phyloP scores from a whole-genome alignment of 2,888 invertebrate genomes.

The Ernsta delagoae region DNA sequence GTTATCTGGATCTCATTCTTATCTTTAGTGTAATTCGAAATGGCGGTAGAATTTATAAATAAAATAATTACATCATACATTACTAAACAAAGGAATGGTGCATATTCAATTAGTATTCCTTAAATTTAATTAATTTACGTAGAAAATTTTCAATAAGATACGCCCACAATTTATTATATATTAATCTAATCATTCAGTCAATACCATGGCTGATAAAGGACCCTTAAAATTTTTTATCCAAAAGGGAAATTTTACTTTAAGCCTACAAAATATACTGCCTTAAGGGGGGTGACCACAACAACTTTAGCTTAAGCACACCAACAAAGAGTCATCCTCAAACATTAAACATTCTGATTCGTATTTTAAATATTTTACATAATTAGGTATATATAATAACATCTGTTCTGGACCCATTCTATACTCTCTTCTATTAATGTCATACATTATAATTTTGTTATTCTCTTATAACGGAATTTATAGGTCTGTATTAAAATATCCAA shows the following conservation, averaged over 20 bases:
- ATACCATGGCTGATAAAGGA: constrained; percentile 24
- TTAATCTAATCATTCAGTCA: constrained; percentile 22
- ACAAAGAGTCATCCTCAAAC: constrained; percentile 22
- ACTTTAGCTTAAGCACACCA: constrained; percentile 25
- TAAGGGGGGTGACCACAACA: constrained; percentile 24
- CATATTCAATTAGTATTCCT: constrained; percentile 23
- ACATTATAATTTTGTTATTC: not conserved
- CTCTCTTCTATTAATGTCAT: constrained; percentile 1
- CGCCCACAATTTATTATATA: not conserved
- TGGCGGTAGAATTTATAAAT: not conserved
- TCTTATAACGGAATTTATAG: not conserved
- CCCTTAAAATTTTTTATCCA: constrained; percentile 21
- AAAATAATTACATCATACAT: constrained; percentile 1
- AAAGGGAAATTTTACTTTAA: constrained; percentile 25
- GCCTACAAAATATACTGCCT: constrained; percentile 21
- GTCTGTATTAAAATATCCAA: not conserved
- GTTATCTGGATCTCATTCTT: not conserved
- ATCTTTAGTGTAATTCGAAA: not conserved
- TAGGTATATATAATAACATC: constrained; percentile 13
- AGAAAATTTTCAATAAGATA: constrained; percentile 25
- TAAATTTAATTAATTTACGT: constrained; percentile 30
- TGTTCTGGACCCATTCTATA: constrained; percentile 34
- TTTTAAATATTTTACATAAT: constrained; percentile 29
- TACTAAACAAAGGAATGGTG: constrained; percentile 19
- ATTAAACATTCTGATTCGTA: constrained; percentile 19